Evolutionary conservation across 1,140 invertebrate species (phyloP).

Genomic region (Ceratina australensis): DNA sequence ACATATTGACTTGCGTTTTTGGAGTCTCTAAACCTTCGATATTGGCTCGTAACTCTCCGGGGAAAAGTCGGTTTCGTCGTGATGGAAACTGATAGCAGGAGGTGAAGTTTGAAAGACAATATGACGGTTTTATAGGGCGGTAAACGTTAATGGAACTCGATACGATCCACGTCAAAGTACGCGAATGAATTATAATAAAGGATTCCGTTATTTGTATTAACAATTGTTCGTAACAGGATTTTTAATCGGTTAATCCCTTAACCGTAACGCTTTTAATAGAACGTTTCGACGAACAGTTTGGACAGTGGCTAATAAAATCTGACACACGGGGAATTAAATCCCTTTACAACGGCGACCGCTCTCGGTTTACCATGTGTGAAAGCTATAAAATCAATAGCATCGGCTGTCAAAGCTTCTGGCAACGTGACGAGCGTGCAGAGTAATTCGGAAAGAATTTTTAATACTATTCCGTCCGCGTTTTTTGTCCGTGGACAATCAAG

Average conservation of each 20-base stretch:
- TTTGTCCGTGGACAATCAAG: background rate
- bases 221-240: background rate
- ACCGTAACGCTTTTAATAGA: background rate
- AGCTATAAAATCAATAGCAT: slow-evolving; percentile 9
- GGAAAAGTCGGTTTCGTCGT: background rate
- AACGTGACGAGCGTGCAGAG: background rate
- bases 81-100: background rate
- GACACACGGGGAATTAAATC: background rate
- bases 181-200: too few relatives aligned
- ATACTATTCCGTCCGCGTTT: background rate
- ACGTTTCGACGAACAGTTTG: background rate
- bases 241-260: background rate
- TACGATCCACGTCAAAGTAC: background rate
- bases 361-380: background rate
- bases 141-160: background rate
- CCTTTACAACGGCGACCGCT: background rate
- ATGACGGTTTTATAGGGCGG: too few relatives aligned
- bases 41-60: background rate
- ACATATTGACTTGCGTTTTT: slow-evolving; percentile 1
- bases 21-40: background rate
- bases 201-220: too few relatives aligned
- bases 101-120: background rate
- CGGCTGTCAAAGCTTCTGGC: background rate
- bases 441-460: background rate
- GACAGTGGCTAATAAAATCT: slow-evolving; percentile 12